These are phyloP conservation scores for Erpornis zantholeuca DNA, from an alignment of 2,113 vertebrate species.

Conservation along the genomic window DNA sequence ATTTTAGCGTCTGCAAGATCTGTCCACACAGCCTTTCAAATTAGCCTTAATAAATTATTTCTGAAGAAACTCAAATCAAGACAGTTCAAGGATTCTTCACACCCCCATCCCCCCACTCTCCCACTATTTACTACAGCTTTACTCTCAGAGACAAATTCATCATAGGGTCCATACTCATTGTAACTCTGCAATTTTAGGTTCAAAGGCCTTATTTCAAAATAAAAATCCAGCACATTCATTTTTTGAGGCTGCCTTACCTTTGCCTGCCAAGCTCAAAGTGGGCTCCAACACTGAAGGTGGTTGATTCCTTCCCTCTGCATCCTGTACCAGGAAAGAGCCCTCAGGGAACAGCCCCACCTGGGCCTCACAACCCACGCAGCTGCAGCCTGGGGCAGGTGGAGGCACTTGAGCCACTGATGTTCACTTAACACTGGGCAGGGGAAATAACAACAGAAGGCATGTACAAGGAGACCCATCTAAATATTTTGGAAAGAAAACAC, in stretches of 20 bases:
- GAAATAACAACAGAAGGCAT: background rate
- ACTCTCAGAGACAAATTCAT: background rate
- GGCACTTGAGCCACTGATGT: background rate
- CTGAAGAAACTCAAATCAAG: background rate
- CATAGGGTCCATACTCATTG: background rate
- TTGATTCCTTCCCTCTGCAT: fast-evolving
- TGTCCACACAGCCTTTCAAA: background rate
- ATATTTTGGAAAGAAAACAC: background rate
- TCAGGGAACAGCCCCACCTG: background rate
- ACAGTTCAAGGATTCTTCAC: background rate
- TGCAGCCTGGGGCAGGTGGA: background rate
- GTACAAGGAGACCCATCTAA: background rate
- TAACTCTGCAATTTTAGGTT: background rate
- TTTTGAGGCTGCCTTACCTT: background rate
- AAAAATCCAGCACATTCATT: background rate
- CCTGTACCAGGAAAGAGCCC: fast-evolving
- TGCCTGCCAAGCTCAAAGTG: background rate
- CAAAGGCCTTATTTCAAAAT: background rate
- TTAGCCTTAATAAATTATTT: background rate
- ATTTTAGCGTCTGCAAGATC: background rate
- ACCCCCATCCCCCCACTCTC: fast-evolving
- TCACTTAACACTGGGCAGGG: background rate
- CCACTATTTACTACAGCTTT: background rate
- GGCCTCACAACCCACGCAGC: background rate
- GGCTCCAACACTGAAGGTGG: fast-evolving